phyloP scores from a whole-genome alignment of 2,888 invertebrate species.

The Monochamus alternatus region DNA sequence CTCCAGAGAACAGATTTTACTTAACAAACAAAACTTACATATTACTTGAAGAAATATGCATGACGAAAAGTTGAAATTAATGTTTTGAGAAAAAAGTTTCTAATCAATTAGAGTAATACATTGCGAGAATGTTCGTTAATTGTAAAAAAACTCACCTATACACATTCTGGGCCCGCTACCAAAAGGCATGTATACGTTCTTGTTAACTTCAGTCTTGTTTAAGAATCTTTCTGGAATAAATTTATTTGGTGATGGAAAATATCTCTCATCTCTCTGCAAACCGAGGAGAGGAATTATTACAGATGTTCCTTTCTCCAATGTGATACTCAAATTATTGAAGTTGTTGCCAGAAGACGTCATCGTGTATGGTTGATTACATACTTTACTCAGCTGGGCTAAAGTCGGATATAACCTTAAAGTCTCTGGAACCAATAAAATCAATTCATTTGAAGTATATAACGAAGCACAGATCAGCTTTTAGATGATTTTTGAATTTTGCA shows the following conservation, averaged over 20 bases:
- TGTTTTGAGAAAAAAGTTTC: no score
- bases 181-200: constrained; percentile 61
- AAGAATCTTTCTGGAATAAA: constrained; percentile 69
- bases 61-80: no score
- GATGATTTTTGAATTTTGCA: background rate
- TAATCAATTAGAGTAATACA: no score
- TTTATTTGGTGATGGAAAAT: constrained; percentile 67
- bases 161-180: constrained; percentile 64
- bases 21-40: no score
- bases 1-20: background rate
- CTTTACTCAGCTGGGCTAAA: constrained; percentile 37
- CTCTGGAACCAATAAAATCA: constrained; percentile 39
- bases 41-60: no score
- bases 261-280: constrained; percentile 66
- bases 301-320: constrained; percentile 60
- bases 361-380: constrained; percentile 56
- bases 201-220: constrained; percentile 57
- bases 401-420: constrained; percentile 49
- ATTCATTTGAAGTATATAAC: background rate
- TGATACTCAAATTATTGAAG: constrained; percentile 49
- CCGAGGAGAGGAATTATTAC: constrained; percentile 63
- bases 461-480: no score
- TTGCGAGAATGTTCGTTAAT: no score
- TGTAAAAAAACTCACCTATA: constrained; percentile 53
- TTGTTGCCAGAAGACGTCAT: constrained; percentile 53